Evolutionary conservation across 2,888 invertebrate species (phyloP), one percentile per base, ranked within the genome.

Genomic region (Athalia circularis): DNA sequence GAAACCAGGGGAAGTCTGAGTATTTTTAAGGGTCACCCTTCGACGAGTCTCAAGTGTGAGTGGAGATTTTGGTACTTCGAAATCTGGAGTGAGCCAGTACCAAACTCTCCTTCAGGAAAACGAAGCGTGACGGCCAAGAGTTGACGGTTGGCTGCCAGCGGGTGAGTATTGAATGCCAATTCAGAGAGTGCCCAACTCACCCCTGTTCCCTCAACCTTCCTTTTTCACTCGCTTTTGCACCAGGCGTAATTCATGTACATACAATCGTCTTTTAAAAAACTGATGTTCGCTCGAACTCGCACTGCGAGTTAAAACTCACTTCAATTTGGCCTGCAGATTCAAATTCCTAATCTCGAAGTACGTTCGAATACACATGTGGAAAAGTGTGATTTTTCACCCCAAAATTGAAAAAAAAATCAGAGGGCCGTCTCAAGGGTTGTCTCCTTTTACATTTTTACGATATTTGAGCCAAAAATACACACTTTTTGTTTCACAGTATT

Each of bases 161-260:
- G 57, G 72, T 59, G 72, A 57, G 72, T 72, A 72, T 72, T 72
- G 72, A 72, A 72, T 72, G 72, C 72, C 72, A 72, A 72, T 72
- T 72, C 72, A 72, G 59, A 72, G 59, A 72, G 72, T 72, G 59
- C 72, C 72, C 59, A 47, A 59, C 68, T 11, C 68, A 52, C 68
- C 52, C 29, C 6, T 15, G 4, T 13, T 13, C 54, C 43, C 65
- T 45, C 59, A 2, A 54, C 54, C n/a, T 7, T 54, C 29, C 65
- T 52, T 67, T 29, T 52, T 7, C 67, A 52, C 11, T 11, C 13
- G 67, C 13, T 13, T 11, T 52, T 15, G n/a, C 68, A 48, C 7
- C 65, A 13, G 65, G 65, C 15, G 48, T 47, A 48, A 48, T 9
- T 47, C 48, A 65, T 48, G 48, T 65, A 65, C 7, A 48, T 29